These are phyloP conservation scores for Steinernema feltiae DNA, from an alignment of 1,140 invertebrate genomes.

Conservation along the genomic window DNA sequence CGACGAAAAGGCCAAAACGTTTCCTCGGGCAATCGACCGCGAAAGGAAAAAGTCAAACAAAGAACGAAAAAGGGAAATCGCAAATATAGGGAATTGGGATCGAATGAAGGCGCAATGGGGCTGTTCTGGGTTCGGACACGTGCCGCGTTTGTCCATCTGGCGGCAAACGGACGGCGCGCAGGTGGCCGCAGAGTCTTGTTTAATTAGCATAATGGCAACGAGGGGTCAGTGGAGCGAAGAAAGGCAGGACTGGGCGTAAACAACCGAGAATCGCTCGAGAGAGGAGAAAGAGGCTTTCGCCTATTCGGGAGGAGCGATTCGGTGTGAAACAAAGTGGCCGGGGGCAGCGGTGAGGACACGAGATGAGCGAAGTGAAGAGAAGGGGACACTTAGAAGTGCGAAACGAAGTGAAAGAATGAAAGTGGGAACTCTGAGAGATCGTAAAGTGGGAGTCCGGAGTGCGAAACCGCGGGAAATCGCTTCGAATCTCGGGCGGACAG, in stretches of 20 bases:
- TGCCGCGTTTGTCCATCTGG: constrained; percentile 7
- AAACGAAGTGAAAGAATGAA: background rate
- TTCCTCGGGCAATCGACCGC: background rate
- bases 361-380: background rate
- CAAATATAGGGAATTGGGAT: too few species aligned
- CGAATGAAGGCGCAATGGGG: too few species aligned
- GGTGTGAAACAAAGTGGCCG: background rate
- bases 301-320: background rate
- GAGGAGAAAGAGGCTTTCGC: background rate
- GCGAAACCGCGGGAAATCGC: background rate
- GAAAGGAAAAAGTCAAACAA: background rate
- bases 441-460: constrained; percentile 1
- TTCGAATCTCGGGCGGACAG: too few species aligned
- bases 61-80: background rate
- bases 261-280: background rate
- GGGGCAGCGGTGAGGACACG: background rate
- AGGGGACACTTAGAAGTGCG: background rate
- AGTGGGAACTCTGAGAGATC: background rate
- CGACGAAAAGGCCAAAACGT: background rate
- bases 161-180: background rate
- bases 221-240: background rate
- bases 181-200: background rate
- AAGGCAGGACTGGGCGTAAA: background rate
- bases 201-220: background rate
- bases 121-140: background rate